Evolutionary conservation across 2,797 vertebrate genomes (phyloP).

Genomic region (Platalea minor): DNA sequence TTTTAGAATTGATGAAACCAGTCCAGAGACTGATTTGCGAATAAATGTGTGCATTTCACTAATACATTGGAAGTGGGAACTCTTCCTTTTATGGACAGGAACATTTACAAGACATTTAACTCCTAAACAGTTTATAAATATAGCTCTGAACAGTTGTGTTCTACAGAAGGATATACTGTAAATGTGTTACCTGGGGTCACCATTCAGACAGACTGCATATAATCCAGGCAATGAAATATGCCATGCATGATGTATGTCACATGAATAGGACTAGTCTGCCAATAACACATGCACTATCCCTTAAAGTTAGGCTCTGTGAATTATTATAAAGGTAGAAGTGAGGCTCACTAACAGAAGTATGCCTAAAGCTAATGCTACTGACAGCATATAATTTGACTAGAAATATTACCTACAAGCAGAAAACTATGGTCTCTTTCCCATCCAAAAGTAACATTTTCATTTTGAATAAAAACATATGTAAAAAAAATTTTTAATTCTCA

Average conservation of each 20-base stretch:
- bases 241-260: not conserved
- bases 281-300: not conserved
- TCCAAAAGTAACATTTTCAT: not conserved
- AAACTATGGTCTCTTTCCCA: not conserved
- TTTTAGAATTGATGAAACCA: slow-evolving; percentile 7
- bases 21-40: not conserved
- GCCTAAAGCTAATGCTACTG: not conserved
- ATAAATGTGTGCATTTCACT: not conserved
- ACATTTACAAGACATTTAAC: not conserved
- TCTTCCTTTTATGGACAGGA: not conserved
- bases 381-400: not conserved
- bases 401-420: not conserved
- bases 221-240: not conserved
- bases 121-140: not conserved
- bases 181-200: not conserved
- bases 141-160: not conserved
- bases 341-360: not conserved
- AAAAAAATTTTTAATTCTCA: not conserved
- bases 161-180: not conserved
- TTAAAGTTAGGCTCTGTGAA: not conserved
- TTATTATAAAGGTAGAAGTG: not conserved
- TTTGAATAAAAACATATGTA: not conserved
- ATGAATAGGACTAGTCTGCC: not conserved
- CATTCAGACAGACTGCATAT: not conserved
- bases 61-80: not conserved